Evolutionary conservation across 2,888 invertebrate genomes (phyloP).

Genomic region (Caenorhabditis japonica): DNA sequence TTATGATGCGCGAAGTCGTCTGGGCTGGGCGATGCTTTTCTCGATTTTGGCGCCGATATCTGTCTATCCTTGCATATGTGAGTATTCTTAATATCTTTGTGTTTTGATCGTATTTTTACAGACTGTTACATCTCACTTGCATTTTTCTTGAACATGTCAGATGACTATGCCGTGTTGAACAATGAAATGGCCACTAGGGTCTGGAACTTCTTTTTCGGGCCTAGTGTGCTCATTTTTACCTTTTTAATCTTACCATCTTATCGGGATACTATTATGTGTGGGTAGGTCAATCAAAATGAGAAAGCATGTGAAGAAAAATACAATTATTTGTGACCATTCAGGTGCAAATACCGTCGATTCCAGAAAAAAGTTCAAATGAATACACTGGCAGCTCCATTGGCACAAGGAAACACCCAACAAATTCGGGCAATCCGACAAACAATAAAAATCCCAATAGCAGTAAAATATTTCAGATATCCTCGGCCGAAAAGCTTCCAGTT

Average conservation of each 20-base stretch:
- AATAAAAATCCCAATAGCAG: background rate
- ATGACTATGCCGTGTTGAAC: conserved; percentile 34
- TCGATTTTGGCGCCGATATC: conserved; percentile 39
- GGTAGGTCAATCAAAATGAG: conserved; percentile 37
- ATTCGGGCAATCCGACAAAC: conserved; percentile 9
- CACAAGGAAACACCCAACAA: conserved; percentile 21
- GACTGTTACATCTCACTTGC: conserved; percentile 52
- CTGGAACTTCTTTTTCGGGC: conserved; percentile 56
- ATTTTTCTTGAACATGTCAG: conserved; percentile 41
- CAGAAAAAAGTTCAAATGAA: conserved; percentile 31
- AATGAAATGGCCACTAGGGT: conserved; percentile 52
- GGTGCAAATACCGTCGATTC: conserved; percentile 48
- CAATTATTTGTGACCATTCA: conserved; percentile 21
- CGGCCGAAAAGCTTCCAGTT: conserved; percentile 30
- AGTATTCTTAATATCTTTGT: conserved; percentile 1
- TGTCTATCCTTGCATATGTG: conserved; percentile 42
- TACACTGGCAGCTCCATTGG: conserved; percentile 17
- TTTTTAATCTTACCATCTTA: conserved; percentile 55
- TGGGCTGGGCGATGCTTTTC: conserved; percentile 55
- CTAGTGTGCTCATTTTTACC: conserved; percentile 41
- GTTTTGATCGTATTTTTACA: background rate
- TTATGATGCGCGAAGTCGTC: conserved; percentile 51
- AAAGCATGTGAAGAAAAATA: no score
- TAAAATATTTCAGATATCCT: conserved; percentile 16
- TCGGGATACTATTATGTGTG: conserved; percentile 54